phyloP scores from a whole-genome alignment of 1,140 invertebrate species.

The Pantala flavescens region DNA sequence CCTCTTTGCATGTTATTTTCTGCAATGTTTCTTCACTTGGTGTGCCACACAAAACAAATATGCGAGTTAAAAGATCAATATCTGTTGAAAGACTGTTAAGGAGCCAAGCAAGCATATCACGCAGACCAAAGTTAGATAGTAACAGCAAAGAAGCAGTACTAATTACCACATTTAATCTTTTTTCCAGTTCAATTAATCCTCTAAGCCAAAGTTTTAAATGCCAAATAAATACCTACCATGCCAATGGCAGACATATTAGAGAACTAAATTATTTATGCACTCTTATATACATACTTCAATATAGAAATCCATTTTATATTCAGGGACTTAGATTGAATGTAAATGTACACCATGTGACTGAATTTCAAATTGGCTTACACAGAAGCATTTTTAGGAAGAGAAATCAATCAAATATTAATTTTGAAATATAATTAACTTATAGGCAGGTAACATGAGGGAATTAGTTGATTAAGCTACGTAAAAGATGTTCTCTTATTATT shows the following conservation, averaged over 20 bases:
- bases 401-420: too few relatives aligned
- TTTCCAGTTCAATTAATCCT: not conserved
- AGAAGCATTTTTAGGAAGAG: too few relatives aligned
- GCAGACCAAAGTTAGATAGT: not conserved
- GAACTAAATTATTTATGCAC: not conserved
- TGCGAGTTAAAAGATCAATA: constrained; percentile 85
- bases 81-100: constrained; percentile 49
- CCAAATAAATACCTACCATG: not conserved
- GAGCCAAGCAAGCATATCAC: constrained; percentile 19
- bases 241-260: not conserved
- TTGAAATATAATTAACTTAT: too few relatives aligned
- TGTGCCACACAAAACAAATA: constrained; percentile 77
- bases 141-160: not conserved
- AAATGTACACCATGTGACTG: too few relatives aligned
- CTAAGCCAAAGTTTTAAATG: not conserved
- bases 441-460: too few relatives aligned
- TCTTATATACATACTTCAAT: too few relatives aligned
- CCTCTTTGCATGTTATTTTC: constrained; percentile 83
- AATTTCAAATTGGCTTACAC: too few relatives aligned
- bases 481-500: too few relatives aligned
- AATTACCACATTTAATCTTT: not conserved
- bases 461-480: too few relatives aligned
- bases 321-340: too few relatives aligned
- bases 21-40: constrained; percentile 70
- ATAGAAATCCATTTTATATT: too few relatives aligned